Base-by-base conservation (phyloP, 2,888 invertebrate genomes). In the Oxytorus armatus region DNA sequence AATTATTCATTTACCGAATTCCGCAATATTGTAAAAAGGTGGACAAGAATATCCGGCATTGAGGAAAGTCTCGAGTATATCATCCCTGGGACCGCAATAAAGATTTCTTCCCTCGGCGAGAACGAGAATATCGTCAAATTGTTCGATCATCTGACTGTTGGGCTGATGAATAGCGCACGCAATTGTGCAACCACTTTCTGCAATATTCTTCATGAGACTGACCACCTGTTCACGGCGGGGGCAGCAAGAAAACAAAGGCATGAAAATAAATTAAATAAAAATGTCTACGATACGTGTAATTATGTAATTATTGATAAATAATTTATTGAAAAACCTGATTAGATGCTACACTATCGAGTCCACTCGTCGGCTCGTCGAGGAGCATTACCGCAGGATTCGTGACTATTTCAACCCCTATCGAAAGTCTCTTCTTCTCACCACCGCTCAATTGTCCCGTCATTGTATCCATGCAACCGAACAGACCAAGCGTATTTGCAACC, bases 151-250 rank as follows among this genome's bases (percentile, higher is more conserved):
- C 81, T 95, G 94, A 49, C 96, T 96, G 44, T 95, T 96, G 0
- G 96, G 96, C 87, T 96, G 96, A 92, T 96, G 96, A 82, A 96
- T 94, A n/a, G 96, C 95, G 86, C 96, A 96, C 16, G 95, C 95
- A 4, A 96, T 94, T 0, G 95, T 96, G 47, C 96, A 93, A 0
- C 96, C 96, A 16, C 92, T 92, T 14, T 92, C 92, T 0, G 96
- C 95, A 65, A 96, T 93, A 7, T 93, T 92, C 83, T 94, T 94
- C 14, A 96, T 92, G 3, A 96, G 92, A 0, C 92, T 92, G 0
- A 95, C 93, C 55, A 95, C 93, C 57, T 94, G 47, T 8, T 57
- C 8, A 11, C 59, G n/a, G 10, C 3, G 7, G 39, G 14, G 11
- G 39, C 39, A 11, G 10, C 21, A 5, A 39, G 18, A 47, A 18